These are phyloP conservation scores for Nebria brevicollis DNA, from an alignment of 2,888 invertebrate genomes.

Conservation along the genomic window DNA sequence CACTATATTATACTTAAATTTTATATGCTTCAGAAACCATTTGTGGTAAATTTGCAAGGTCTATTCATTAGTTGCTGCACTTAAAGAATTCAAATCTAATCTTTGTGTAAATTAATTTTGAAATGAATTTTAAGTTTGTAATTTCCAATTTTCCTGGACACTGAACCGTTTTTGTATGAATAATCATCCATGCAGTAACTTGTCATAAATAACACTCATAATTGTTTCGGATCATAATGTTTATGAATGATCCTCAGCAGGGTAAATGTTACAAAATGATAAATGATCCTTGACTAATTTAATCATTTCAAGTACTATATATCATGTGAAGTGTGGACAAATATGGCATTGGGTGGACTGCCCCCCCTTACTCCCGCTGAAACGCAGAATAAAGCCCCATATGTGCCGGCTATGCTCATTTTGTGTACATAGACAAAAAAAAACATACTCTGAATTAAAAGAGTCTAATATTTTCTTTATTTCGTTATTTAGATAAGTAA, in stretches of 20 bases:
- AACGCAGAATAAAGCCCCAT: neutral
- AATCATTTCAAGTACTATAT: neutral
- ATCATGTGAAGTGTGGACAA: conserved; percentile 1
- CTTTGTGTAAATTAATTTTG: neutral
- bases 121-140: neutral
- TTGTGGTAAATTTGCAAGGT: no score
- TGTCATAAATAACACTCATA: conserved; percentile 1
- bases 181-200: neutral
- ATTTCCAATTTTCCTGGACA: neutral
- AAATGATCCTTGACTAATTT: neutral
- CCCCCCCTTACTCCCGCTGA: neutral
- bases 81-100: neutral
- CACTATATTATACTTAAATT: no score
- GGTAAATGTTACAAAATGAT: neutral
- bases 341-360: neutral
- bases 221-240: conserved; percentile 1
- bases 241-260: neutral
- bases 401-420: conserved; percentile 11
- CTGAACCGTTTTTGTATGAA: neutral
- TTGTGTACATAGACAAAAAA: conserved; percentile 2
- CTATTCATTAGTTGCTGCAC: no score
- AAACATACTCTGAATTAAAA: neutral
- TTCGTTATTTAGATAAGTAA: conserved; percentile 15
- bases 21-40: no score
- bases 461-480: conserved; percentile 10